These are phyloP conservation scores for Onthophagus taurus DNA, from an alignment of 1,140 invertebrate species.

Conservation along the genomic window DNA sequence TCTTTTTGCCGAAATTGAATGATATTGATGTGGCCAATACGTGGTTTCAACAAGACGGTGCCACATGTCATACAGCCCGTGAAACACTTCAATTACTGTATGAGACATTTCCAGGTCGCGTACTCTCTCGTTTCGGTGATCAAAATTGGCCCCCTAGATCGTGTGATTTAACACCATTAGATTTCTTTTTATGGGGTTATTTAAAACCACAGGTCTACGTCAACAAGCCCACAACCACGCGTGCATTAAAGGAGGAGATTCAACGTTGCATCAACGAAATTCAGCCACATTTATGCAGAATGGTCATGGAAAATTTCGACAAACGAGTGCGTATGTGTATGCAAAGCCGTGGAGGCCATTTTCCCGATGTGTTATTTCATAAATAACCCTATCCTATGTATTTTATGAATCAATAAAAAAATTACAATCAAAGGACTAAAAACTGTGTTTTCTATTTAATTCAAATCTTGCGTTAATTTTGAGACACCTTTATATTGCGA, in stretches of 20 bases:
- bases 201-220: constrained; percentile 20
- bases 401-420: no score
- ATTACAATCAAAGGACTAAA: no score
- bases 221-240: constrained; percentile 22
- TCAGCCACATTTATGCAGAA: constrained; percentile 23
- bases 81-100: constrained; percentile 24
- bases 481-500: no score
- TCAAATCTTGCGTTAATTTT: no score
- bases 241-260: constrained; percentile 21
- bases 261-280: constrained; percentile 23
- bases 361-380: no score
- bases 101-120: constrained; percentile 21
- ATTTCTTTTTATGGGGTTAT: constrained; percentile 20
- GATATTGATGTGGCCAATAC: no score
- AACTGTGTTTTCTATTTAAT: no score
- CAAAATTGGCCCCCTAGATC: constrained; percentile 21
- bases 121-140: constrained; percentile 24
- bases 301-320: constrained; percentile 5
- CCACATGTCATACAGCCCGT: constrained; percentile 20
- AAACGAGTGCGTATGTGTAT: constrained; percentile 4
- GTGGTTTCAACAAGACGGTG: constrained; percentile 23
- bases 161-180: constrained; percentile 23
- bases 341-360: constrained; percentile 2
- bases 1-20: constrained; percentile 19
- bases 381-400: no score